phyloP scores from a whole-genome alignment of 2,113 vertebrate species.

The Prionailurus viverrinus region DNA sequence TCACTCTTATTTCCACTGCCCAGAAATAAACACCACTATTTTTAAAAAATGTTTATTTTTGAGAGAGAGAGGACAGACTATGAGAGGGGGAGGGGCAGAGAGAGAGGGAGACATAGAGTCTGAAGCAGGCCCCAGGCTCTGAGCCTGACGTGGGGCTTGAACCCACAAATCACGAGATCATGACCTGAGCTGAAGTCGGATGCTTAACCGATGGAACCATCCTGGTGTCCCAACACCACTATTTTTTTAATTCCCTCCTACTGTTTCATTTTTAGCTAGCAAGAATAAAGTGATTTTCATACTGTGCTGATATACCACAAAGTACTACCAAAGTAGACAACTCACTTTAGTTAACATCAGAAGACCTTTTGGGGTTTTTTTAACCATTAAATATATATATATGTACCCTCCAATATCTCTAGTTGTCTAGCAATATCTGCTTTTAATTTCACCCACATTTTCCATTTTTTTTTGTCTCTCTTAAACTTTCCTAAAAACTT shows the following conservation, averaged over 20 bases:
- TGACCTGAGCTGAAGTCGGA: no score
- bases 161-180: no score
- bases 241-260: not conserved
- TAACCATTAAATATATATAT: not conserved
- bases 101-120: no score
- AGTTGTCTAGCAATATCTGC: not conserved
- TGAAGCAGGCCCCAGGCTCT: no score
- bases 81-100: no score
- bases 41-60: no score
- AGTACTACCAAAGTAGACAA: not conserved
- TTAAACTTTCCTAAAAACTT: not conserved
- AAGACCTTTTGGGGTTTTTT: not conserved
- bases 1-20: not conserved
- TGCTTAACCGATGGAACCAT: no score
- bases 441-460: not conserved
- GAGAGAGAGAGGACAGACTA: no score
- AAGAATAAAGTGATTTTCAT: slow-evolving; percentile 28
- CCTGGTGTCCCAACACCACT: no score
- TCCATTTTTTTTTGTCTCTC: not conserved
- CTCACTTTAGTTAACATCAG: not conserved
- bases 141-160: no score
- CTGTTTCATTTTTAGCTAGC: not conserved
- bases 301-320: not conserved
- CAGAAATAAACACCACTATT: not conserved
- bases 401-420: not conserved